Conservation (phyloP, 2,888 invertebrate species). For the Sinopyrophorus schimmeli region DNA sequence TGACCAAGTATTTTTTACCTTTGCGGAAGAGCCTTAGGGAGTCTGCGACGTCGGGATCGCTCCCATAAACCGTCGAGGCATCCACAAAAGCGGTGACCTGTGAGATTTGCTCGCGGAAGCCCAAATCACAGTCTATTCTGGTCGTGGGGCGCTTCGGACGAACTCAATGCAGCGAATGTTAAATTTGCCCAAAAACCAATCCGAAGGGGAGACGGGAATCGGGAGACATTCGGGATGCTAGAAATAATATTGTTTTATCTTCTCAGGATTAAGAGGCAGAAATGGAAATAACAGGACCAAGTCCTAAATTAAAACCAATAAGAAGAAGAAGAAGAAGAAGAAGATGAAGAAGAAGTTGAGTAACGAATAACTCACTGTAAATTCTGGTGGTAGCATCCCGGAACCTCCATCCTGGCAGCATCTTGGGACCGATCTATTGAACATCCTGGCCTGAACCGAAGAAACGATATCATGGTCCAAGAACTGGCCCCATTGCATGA, state of each 20-base stretch:
- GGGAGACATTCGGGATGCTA: constrained; percentile 88
- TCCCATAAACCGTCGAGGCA: constrained; percentile 81
- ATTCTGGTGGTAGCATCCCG: constrained; percentile 64
- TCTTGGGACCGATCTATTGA: constrained; percentile 77
- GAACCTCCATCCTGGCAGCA: constrained; percentile 70
- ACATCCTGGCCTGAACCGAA: constrained; percentile 74
- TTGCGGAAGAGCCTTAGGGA: constrained; percentile 74
- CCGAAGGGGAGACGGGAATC: constrained; percentile 72
- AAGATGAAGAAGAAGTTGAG: not conserved
- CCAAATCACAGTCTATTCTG: constrained; percentile 75
- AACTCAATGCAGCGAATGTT: constrained; percentile 82
- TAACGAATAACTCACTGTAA: constrained; percentile 59
- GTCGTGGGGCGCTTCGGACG: constrained; percentile 81
- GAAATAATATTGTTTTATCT: constrained; percentile 26
- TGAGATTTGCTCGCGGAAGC: constrained; percentile 83
- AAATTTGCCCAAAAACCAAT: constrained; percentile 72
- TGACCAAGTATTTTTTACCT: constrained; percentile 57
- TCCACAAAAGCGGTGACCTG: constrained; percentile 83
- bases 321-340: too few relatives aligned
- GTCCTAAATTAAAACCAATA: too few relatives aligned
- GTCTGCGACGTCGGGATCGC: constrained; percentile 72
- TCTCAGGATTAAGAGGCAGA: not conserved
- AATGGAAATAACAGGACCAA: too few relatives aligned
- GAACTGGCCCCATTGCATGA: constrained; percentile 93
- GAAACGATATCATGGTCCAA: constrained; percentile 86